Evolutionary conservation across 2,797 vertebrate species (phyloP), one percentile per base, ranked within the genome.

Genomic region (Schizopygopsis malacanthus): DNA sequence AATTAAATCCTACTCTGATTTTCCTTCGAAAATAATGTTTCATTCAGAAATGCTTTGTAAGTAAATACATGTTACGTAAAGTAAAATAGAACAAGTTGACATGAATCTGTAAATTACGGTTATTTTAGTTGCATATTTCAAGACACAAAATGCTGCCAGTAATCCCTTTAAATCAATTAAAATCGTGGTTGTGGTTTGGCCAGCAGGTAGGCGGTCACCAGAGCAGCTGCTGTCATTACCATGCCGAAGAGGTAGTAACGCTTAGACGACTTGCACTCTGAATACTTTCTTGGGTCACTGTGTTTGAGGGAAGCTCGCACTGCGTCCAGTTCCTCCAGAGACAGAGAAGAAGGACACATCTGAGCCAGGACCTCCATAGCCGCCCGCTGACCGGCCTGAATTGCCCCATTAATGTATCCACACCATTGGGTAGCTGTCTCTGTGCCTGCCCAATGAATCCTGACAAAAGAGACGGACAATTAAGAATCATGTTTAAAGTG

Each of bases 391-490:
- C 95, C 95, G 0, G 95, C 87, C 86, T 96, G 95, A 59, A 95
- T 85, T 0, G 95, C 95, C 0, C 95, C 95, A 1, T 92, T 94
- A 91, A 95, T 93, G 89, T 95, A 96, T 0, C 95, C 95, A 16
- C 95, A 95, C 95, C 95, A 96, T 28, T 86, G 90, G 8, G 93
- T 95, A 54, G 94, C 95, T 1, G 95, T 96, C 87, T 96, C 95
- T 1, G 95, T 95, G 50, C 95, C 95, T 2, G 94, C 94, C 95
- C 95, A 96, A 45, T 94, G 90, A 79, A 95, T 93, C 92, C 95
- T 96, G 90, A 20, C 9, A 76, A 72, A 79, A 45, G 43, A 52
- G 50, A 50, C 9, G 11, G 65, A 63, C 1, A 79, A 79, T 79
- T 28, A 33, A 79, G 4, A 65, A 33, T 37, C 73, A 63, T 39